These are phyloP conservation scores for Regulus satrapa DNA, from an alignment of 2,113 vertebrate genomes.

Conservation along the genomic window DNA sequence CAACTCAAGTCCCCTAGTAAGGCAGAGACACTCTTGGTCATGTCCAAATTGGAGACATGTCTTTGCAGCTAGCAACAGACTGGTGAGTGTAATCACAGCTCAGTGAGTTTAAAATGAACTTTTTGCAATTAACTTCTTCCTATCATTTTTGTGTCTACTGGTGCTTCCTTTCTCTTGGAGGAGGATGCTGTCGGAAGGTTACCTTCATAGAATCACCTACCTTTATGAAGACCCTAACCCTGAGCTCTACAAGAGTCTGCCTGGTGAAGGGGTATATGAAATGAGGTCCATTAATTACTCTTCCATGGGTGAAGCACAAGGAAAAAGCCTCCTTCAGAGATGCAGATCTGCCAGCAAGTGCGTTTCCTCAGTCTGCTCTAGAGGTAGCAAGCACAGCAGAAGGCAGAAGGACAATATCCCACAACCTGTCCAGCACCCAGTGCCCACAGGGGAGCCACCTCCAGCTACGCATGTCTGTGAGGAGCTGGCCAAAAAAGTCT, in stretches of 20 bases:
- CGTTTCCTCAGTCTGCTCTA: constrained; percentile 53
- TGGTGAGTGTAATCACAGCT: neutral
- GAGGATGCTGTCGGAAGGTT: constrained; percentile 91
- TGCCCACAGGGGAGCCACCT: constrained; percentile 59
- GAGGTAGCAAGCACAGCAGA: constrained; percentile 43
- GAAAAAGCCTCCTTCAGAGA: constrained; percentile 60
- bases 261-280: constrained; percentile 54
- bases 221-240: constrained; percentile 55
- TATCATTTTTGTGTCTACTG: neutral
- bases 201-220: constrained; percentile 80
- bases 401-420: constrained; percentile 43
- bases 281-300: constrained; percentile 52
- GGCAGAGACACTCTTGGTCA: neutral
- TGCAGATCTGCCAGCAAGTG: constrained; percentile 52
- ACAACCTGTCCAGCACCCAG: constrained; percentile 11
- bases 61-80: neutral
- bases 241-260: neutral
- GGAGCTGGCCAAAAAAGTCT: constrained; percentile 66
- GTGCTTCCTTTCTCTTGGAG: neutral
- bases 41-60: neutral
- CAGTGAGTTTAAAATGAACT: neutral
- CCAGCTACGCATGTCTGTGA: constrained; percentile 64
- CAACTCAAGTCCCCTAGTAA: neutral
- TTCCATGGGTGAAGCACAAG: constrained; percentile 45
- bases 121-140: neutral